Base-by-base conservation (phyloP, 2,888 invertebrate genomes). In the Cotesia congregata region DNA sequence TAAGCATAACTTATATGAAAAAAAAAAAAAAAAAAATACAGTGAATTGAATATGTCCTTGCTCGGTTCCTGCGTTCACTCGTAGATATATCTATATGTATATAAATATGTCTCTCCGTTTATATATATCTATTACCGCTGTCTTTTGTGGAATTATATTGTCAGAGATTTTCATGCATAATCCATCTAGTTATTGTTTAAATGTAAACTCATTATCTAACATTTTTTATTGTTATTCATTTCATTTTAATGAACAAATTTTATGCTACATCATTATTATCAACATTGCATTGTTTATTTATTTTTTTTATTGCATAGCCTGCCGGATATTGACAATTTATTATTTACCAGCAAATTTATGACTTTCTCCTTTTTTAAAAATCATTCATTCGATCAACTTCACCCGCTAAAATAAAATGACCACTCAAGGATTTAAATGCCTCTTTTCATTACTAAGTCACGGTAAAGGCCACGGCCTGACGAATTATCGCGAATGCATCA, bases 1-100 rank as follows among this genome's bases (percentile, higher is more conserved):
- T 50, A 50, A 50, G 12, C 7, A 50, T 50, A 12, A 12, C 12
- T 12, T 50, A 50, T 50, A 50, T 12, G 2, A 12, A 6, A 17
- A 17, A 17, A 17, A 17, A 12, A 6, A 50, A 50, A 50, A 50
- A 50, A 41, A 41, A 50, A 50, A 50, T 12, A 50, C 12, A 50
- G 50, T 50, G 50, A 4, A 50, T 50, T 50, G 17, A 17, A 70
- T 59, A 65, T 75, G 75, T 65, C 75, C 71, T 75, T 75, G 75
- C 17, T 62, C 69, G 40, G 60, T 71, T 68, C 65, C 60, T 71
- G 71, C 75, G 59, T 75, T 75, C 75, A 75, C 75, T 70, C 39
- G 50, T 60, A 65, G n/a, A n/a, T 69, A 5, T 41, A 5, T 40
- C n/a, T 59, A 41, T 39, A 17, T 9, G 67, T 59, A 38, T 62